phyloP scores from a whole-genome alignment of 2,113 vertebrate species.

The Psilopogon haemacephalus region DNA sequence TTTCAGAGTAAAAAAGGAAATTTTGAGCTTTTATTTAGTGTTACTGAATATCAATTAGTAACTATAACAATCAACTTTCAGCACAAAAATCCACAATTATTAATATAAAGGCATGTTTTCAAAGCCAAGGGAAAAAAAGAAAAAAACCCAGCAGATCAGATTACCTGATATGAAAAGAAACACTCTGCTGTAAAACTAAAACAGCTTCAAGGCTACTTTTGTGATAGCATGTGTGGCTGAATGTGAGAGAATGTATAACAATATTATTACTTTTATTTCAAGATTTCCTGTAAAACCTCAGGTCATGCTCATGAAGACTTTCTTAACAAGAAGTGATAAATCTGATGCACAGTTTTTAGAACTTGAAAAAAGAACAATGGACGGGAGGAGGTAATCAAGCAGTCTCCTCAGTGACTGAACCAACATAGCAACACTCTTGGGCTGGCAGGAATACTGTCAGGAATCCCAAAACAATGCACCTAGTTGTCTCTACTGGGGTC shows the following conservation, averaged over 20 bases:
- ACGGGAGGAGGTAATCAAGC: neutral
- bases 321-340: conserved; percentile 56
- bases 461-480: neutral
- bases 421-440: neutral
- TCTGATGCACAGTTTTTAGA: conserved; percentile 28
- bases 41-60: conserved; percentile 46
- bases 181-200: conserved; percentile 55
- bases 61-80: conserved; percentile 44
- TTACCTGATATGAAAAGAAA: conserved; percentile 61
- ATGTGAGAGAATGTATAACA: conserved; percentile 64
- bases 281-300: conserved; percentile 55
- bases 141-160: conserved; percentile 5
- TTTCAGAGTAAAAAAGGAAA: conserved; percentile 25
- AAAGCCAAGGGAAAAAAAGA: conserved; percentile 16
- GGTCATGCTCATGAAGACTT: conserved; percentile 42
- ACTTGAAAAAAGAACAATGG: neutral
- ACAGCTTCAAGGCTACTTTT: conserved; percentile 65
- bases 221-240: conserved; percentile 52
- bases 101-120: conserved; percentile 58
- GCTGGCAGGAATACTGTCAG: neutral
- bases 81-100: conserved; percentile 38
- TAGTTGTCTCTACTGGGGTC: too few relatives aligned
- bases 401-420: neutral
- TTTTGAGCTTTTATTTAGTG: conserved; percentile 34
- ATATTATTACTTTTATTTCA: conserved; percentile 65